phyloP scores from a whole-genome alignment of 2,888 invertebrate species.

The Synanthedon formicaeformis region DNA sequence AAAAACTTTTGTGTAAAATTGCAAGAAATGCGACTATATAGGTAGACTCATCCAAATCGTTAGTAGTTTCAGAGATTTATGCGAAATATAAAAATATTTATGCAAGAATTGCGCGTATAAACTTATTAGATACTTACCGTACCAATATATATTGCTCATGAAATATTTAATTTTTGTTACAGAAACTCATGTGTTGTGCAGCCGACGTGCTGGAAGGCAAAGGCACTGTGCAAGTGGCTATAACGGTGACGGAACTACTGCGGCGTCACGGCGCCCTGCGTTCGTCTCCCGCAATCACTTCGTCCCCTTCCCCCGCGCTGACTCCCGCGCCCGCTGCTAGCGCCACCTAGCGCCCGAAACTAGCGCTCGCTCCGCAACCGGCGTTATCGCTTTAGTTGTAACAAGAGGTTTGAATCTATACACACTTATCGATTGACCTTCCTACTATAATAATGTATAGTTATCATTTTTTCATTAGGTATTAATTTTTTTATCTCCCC shows the following conservation, averaged over 20 bases:
- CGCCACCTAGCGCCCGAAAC: constrained; percentile 54
- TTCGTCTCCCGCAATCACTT: constrained; percentile 8
- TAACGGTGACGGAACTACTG: constrained; percentile 87
- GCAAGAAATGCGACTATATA: too few species aligned
- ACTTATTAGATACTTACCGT: too few species aligned
- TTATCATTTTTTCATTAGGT: too few species aligned
- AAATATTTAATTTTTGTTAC: constrained; percentile 33
- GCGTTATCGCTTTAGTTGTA: constrained; percentile 18
- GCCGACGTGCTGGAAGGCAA: constrained; percentile 94
- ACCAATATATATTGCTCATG: neutral
- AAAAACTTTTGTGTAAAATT: too few species aligned
- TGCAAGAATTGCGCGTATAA: too few species aligned
- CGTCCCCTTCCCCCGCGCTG: constrained; percentile 6
- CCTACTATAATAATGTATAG: too few species aligned
- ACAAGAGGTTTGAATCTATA: too few species aligned
- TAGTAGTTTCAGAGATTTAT: too few species aligned
- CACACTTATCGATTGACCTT: too few species aligned
- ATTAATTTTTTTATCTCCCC: too few species aligned
- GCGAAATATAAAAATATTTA: too few species aligned
- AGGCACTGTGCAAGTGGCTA: constrained; percentile 87
- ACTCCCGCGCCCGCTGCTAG: constrained; percentile 12
- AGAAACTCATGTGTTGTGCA: constrained; percentile 92
- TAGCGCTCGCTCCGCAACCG: constrained; percentile 50
- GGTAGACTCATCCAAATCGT: too few species aligned
- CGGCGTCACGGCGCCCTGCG: constrained; percentile 59